Conservation (phyloP, 2,888 invertebrate genomes). For the Leptinotarsa juncta region DNA sequence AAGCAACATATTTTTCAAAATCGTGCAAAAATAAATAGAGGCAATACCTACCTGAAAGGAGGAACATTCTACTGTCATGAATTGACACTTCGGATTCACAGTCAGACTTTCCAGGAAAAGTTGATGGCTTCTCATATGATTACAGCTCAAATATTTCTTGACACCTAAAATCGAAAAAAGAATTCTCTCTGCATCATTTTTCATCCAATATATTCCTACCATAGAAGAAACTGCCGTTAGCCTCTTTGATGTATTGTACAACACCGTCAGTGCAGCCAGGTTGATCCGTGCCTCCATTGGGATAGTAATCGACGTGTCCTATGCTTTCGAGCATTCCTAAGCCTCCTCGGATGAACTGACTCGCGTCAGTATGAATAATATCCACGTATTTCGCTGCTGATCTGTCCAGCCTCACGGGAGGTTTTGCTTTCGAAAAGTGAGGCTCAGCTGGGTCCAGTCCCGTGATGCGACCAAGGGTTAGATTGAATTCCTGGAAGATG, state of each 20-base stretch:
- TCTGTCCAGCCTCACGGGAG: conserved; percentile 84
- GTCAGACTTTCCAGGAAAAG: conserved; percentile 87
- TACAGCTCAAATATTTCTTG: conserved; percentile 82
- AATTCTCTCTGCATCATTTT: too few relatives aligned
- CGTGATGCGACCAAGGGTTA: conserved; percentile 82
- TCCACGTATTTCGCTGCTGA: conserved; percentile 91
- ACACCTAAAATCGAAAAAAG: conserved; percentile 66
- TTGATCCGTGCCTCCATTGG: conserved; percentile 87
- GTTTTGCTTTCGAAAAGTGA: conserved; percentile 84
- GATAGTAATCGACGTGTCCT: conserved; percentile 92
- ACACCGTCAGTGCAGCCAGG: conserved; percentile 76
- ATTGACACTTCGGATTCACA: conserved; percentile 79
- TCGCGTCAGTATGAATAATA: conserved; percentile 88
- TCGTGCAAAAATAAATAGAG: neutral
- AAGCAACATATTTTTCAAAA: too few relatives aligned
- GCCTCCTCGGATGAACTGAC: conserved; percentile 80
- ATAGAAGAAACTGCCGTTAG: conserved; percentile 73
- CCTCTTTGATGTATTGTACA: conserved; percentile 73
- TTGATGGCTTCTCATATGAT: conserved; percentile 87
- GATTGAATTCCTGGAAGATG: conserved; percentile 71
- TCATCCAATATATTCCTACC: conserved; percentile 61
- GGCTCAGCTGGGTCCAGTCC: conserved; percentile 95
- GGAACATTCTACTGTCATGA: conserved; percentile 81
- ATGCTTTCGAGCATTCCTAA: conserved; percentile 85
- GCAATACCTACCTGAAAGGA: conserved; percentile 77